Evolutionary conservation across 53 echinoderm and acorn worm genomes (phyloP).

Genomic region (Paelopatides confundens): DNA sequence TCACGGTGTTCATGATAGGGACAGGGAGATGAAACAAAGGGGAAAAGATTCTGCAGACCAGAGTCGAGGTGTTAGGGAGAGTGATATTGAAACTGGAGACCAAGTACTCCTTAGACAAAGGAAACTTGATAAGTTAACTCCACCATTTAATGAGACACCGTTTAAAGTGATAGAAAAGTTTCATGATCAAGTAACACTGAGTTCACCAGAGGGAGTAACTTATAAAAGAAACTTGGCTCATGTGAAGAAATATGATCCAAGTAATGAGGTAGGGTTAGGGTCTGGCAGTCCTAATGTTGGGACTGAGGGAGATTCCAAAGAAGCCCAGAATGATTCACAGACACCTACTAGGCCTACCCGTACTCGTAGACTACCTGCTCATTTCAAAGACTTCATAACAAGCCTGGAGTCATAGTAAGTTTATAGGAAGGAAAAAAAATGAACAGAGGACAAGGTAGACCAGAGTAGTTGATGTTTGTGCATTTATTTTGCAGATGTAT

Average conservation of each 20-base stretch:
- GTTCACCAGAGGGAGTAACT: slow-evolving; percentile 49
- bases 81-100: slow-evolving; percentile 55
- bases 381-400: no score
- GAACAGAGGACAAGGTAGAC: no score
- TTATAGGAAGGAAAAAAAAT: no score
- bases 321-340: no score
- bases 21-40: slow-evolving; percentile 59
- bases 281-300: no score
- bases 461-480: no score
- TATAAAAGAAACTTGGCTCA: slow-evolving; percentile 56
- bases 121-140: slow-evolving; percentile 55
- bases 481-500: no score
- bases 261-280: no score
- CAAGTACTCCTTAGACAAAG: slow-evolving; percentile 60
- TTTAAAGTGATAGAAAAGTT: slow-evolving; percentile 56
- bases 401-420: no score
- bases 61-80: slow-evolving; percentile 48
- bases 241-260: slow-evolving; percentile 27
- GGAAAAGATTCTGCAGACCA: slow-evolving; percentile 53
- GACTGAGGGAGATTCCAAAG: no score
- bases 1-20: slow-evolving; percentile 33
- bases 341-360: no score
- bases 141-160: slow-evolving; percentile 64
- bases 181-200: slow-evolving; percentile 2
- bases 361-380: no score